These are phyloP conservation scores for Zygogramma bicolorata DNA, from an alignment of 2,888 invertebrate genomes.

Conservation along the genomic window DNA sequence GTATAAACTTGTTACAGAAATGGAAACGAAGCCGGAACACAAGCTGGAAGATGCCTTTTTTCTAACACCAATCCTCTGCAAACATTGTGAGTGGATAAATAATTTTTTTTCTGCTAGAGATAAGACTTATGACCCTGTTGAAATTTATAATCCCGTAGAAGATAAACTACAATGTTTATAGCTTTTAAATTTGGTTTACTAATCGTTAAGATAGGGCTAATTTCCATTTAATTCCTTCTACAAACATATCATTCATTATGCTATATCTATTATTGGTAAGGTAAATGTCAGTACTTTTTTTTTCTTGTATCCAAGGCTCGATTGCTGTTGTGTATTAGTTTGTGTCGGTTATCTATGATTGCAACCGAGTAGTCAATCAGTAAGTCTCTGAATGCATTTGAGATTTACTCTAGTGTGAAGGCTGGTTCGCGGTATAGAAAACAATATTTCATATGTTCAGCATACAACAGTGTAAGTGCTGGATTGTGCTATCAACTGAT, in stretches of 20 bases:
- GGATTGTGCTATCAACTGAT: too few species aligned
- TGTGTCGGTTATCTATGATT: neutral
- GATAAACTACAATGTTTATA: conserved; percentile 24
- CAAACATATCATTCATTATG: conserved; percentile 23
- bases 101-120: conserved; percentile 18
- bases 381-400: neutral
- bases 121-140: conserved; percentile 15
- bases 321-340: neutral
- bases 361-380: neutral
- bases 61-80: conserved; percentile 70
- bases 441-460: too few species aligned
- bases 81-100: conserved; percentile 68
- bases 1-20: conserved; percentile 51
- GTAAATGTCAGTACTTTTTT: conserved; percentile 22
- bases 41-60: conserved; percentile 68
- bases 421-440: neutral
- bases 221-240: conserved; percentile 25
- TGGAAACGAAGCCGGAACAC: conserved; percentile 60
- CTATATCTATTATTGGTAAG: conserved; percentile 23
- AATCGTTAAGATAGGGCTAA: conserved; percentile 20
- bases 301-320: conserved; percentile 13
- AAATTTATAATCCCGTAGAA: conserved; percentile 10
- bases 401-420: neutral
- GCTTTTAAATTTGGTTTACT: conserved; percentile 25
- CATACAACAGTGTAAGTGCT: too few species aligned